Evolutionary conservation across 2,888 invertebrate species (phyloP), one percentile per base, ranked within the genome.

Genomic region (Caenorhabditis sp.): DNA sequence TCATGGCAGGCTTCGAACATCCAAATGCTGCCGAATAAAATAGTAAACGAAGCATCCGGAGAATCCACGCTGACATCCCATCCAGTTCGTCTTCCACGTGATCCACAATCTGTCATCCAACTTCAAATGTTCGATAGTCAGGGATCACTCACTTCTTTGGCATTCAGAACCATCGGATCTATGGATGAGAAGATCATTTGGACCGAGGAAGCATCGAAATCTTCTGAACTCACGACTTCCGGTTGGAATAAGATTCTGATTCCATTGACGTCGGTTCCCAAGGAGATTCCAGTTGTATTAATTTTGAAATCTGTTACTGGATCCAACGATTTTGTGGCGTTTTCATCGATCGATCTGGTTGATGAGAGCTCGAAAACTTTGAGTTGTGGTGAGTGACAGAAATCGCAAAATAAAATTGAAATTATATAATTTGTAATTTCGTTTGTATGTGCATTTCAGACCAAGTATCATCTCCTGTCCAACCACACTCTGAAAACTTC

Each of bases 1-100:
- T 61, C 74, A 0, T 81, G 81, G 81, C 51, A 63, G 12, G 6
- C 41, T 8, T 19, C 81, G n/a, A 81, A 81, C 44, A 75, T 75
- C 7, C 81, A 81, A 38, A 22, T 44, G 24, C 70, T 81, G 35
- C 75, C 74, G 1, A 64, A 41, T 24, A 81, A 81, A 58, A 44
- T 75, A 12, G 81, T 81, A 10, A 81, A 81, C 35, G 81, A 81
- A 58, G 81, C 75, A 14, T 61, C 63, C 7, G 81, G 81, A 12
- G 70, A 69, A 63, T 81, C 81, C 7, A 12, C 26, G 22, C 44
- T 81, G 8, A 70, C 35, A 16, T 75, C 81, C 1, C 3, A 49
- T 16, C 75, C 75, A 28, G 56, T 81, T 19, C 61, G 63, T 14
- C 24, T 81, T 19, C 51, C 74, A 22, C 6, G 35, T 2, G 61